Percentiles rank a stretch among this genome's conserved stretches.
These are phyloP conservation scores for Pollenia angustigena DNA, from an alignment of 2,888 invertebrate genomes.

Conservation along the genomic window DNA sequence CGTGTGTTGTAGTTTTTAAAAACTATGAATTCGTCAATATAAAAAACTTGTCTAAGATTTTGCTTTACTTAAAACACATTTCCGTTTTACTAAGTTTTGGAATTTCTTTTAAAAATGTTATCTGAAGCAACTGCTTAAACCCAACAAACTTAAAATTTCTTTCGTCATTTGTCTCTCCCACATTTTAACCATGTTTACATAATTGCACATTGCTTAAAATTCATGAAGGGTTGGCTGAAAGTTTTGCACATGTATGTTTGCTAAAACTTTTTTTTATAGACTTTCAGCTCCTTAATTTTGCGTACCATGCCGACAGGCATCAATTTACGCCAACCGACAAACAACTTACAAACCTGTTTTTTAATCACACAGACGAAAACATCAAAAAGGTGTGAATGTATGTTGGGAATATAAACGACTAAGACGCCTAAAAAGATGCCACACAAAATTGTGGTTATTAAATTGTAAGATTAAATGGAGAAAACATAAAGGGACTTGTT, in stretches of 20 bases:
- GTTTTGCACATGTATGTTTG: constrained; percentile 12
- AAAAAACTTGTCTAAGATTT: no score
- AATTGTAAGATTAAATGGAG: constrained; percentile 18
- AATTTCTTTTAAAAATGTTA: no score
- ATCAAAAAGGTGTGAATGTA: constrained; percentile 69
- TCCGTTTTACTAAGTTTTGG: no score
- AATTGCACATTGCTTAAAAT: background rate
- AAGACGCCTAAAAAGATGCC: constrained; percentile 21
- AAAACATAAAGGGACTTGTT: constrained; percentile 2
- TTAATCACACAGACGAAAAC: constrained; percentile 67
- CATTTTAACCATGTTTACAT: background rate
- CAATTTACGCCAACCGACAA: constrained; percentile 54
- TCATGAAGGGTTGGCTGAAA: constrained; percentile 5
- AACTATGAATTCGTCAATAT: no score
- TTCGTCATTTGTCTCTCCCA: background rate
- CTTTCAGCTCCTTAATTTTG: constrained; percentile 33
- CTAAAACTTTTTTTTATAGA: constrained; percentile 33
- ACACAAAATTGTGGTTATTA: constrained; percentile 46
- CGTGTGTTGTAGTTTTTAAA: no score
- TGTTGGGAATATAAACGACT: constrained; percentile 28
- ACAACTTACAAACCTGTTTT: constrained; percentile 44
- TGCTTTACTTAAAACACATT: no score
- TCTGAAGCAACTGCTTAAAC: background rate
- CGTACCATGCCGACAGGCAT: constrained; percentile 49
- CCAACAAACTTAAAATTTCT: background rate